Evolutionary conservation across 2,888 invertebrate species (phyloP), one percentile per base, ranked within the genome.

Genomic region (Ligdia adustata): DNA sequence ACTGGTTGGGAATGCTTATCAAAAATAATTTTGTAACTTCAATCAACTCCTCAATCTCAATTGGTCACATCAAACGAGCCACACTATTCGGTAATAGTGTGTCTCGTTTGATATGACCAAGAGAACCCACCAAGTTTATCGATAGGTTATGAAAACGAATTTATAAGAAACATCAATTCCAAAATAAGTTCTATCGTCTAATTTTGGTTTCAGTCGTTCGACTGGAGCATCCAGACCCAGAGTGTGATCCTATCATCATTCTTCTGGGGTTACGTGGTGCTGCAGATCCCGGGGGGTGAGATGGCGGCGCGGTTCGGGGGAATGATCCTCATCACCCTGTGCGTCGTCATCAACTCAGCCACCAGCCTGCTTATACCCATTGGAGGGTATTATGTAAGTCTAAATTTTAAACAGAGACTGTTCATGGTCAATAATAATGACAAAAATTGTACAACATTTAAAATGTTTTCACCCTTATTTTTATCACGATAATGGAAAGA

Each of bases 301-400:
- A 68, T 96, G 56, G 94, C 95, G 0, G 93, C 93, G 28, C 89
- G 87, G 37, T 93, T 93, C 68, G 96, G 96, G 0, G 95, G 94
- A 3, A 94, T 93, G 69, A 75, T 91, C 16, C 83, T 95, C 5
- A 71, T 93, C 20, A 78, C 90, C 0, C 46, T 67, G 4, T 72
- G 76, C 9, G 60, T 82, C 1, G 62, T 60, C 2, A 59, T 75
- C 5, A 75, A 84, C 14, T 91, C 93, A 0, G 74, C 92, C 9
- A 68, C 78, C 0, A 75, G 79, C 0, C 43, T 84, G n/a, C 16
- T 82, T 0, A 61, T 81, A 41, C 85, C 85, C 1, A 51, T 74
- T 0, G 75, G 66, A 14, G 75, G 78, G 0, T 45, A 72, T 52
- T 82, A 78, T 41, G 84, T 84, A 43, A 79, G 83, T 75, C n/a